These are phyloP conservation scores for Scopus umbretta DNA, from an alignment of 2,113 vertebrate genomes.

Conservation along the genomic window DNA sequence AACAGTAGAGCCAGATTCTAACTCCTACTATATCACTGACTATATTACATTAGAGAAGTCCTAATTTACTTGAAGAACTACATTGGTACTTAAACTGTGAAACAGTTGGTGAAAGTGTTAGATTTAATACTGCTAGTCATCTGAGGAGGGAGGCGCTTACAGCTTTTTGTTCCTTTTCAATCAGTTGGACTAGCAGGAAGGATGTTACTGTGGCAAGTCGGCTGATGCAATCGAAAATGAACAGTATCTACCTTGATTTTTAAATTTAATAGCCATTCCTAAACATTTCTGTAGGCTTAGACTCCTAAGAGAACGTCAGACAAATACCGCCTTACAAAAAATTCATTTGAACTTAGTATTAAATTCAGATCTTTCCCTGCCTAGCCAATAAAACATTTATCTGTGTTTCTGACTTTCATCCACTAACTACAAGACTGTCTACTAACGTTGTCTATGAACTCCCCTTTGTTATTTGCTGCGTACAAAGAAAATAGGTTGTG, in stretches of 20 bases:
- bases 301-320: neutral
- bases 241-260: neutral
- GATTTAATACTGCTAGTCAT: neutral
- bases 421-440: neutral
- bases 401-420: neutral
- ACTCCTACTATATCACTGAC: neutral
- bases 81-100: neutral
- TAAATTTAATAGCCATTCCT: neutral
- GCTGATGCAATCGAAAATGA: neutral
- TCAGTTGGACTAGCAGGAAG: neutral
- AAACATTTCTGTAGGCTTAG: neutral
- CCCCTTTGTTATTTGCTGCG: neutral
- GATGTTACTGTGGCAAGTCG: neutral
- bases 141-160: neutral
- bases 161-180: neutral
- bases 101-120: neutral
- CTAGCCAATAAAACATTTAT: neutral
- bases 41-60: neutral
- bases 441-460: neutral
- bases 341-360: neutral
- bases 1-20: neutral
- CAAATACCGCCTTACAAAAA: neutral
- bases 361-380: neutral
- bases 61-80: neutral
- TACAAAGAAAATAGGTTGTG: neutral